A percentile compares a stretch with the other conserved stretches of the same genome.
phyloP scores from a whole-genome alignment of 2,113 vertebrate species.

The Otolemur garnettii region DNA sequence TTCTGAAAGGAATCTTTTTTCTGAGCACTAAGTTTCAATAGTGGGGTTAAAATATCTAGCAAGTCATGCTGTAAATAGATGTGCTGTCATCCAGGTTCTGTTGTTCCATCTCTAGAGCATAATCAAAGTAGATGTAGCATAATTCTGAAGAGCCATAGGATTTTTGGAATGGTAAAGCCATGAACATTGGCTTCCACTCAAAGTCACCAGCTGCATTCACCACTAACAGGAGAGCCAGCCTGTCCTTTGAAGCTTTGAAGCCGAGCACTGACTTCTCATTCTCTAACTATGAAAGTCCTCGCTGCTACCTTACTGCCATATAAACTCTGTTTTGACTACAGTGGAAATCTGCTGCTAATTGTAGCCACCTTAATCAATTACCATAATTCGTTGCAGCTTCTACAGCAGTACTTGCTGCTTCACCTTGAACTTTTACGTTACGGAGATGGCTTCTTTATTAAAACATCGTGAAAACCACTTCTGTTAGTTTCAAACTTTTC shows the following conservation, averaged over 20 bases:
- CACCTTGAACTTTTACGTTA: not conserved
- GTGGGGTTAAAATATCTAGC: not conserved
- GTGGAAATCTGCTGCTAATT: not conserved
- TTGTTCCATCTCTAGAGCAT: not conserved
- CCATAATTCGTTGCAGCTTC: not conserved
- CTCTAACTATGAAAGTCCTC: not conserved
- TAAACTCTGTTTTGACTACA: not conserved
- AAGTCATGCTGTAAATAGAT: not conserved
- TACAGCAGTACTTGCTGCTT: not conserved
- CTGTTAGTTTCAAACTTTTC: not conserved
- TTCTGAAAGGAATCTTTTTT: not conserved
- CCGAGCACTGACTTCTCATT: not conserved
- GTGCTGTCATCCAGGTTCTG: not conserved
- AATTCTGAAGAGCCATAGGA: not conserved
- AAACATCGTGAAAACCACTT: not conserved
- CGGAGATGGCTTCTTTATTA: not conserved
- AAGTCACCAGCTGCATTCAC: not conserved
- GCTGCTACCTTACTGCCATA: not conserved
- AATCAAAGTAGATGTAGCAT: not conserved
- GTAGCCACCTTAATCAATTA: not conserved
- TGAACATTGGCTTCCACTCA: not conserved
- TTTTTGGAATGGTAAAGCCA: not conserved
- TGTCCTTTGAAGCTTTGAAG: not conserved
- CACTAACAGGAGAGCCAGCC: not conserved
- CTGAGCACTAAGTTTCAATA: not conserved